Conservation (phyloP, 2,888 invertebrate genomes). For the Mimumesa dahlbomi region DNA sequence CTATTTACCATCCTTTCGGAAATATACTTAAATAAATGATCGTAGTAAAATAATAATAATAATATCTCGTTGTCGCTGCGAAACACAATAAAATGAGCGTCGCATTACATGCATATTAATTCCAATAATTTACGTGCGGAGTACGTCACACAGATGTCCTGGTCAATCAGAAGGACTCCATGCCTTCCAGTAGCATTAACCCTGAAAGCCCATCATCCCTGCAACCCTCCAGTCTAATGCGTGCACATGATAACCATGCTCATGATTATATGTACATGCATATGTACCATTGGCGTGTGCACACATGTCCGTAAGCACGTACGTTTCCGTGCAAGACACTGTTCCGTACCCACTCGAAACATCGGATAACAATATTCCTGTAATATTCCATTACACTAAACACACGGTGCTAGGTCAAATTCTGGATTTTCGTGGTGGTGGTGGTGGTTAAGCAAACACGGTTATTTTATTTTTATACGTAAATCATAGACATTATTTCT, state of each 20-base stretch:
- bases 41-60: too few species aligned
- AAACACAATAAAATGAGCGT: background rate
- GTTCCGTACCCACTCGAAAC: background rate
- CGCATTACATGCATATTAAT: background rate
- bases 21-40: too few species aligned
- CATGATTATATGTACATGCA: constrained; percentile 25
- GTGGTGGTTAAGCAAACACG: too few species aligned
- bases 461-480: too few species aligned
- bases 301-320: constrained; percentile 1
- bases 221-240: constrained; percentile 19
- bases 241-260: constrained; percentile 28
- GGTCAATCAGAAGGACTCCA: constrained; percentile 35
- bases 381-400: background rate
- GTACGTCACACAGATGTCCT: constrained; percentile 9
- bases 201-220: constrained; percentile 34
- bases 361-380: background rate
- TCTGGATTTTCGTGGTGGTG: too few species aligned
- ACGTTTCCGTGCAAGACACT: background rate
- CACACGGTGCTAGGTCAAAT: too few species aligned
- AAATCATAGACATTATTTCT: too few species aligned
- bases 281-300: constrained; percentile 7
- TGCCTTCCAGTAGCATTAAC: constrained; percentile 28
- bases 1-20: too few species aligned
- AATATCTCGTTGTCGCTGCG: background rate
- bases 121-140: too few species aligned